phyloP scores from a whole-genome alignment of 2,888 invertebrate genomes.

The Deroplatys truncata region DNA sequence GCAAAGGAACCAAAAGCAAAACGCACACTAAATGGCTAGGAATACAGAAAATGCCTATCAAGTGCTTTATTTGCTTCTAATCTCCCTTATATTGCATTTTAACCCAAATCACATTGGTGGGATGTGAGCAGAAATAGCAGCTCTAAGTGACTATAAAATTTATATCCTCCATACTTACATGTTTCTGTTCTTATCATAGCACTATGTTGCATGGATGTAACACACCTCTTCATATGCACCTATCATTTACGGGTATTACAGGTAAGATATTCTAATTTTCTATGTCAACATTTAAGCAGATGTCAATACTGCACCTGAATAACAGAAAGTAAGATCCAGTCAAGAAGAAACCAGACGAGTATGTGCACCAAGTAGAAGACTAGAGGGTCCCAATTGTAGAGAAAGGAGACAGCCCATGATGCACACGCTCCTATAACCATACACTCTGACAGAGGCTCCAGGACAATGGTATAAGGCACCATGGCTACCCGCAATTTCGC shows the following conservation, averaged over 20 bases:
- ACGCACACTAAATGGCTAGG: no score
- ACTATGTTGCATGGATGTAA: no score
- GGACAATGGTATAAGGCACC: constrained; percentile 84
- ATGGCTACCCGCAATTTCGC: constrained; percentile 92
- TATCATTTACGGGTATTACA: neutral
- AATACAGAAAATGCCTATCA: no score
- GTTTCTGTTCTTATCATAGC: no score
- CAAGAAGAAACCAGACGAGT: constrained; percentile 91
- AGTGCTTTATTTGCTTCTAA: no score
- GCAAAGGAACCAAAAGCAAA: no score
- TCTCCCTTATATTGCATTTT: no score
- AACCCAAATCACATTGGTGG: no score
- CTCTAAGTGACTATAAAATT: no score
- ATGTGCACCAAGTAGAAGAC: constrained; percentile 91
- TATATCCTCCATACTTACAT: no score
- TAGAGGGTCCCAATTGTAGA: constrained; percentile 85
- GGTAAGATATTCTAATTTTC: neutral
- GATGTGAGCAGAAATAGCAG: no score
- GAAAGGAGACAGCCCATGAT: constrained; percentile 75
- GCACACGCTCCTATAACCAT: constrained; percentile 88
- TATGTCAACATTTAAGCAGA: neutral
- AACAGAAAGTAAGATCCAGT: constrained; percentile 86
- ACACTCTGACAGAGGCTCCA: constrained; percentile 95
- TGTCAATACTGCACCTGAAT: constrained; percentile 60
- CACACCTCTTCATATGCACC: no score